Evolutionary conservation across 2,113 vertebrate species (phyloP).

Genomic region (Phycodurus eques): DNA sequence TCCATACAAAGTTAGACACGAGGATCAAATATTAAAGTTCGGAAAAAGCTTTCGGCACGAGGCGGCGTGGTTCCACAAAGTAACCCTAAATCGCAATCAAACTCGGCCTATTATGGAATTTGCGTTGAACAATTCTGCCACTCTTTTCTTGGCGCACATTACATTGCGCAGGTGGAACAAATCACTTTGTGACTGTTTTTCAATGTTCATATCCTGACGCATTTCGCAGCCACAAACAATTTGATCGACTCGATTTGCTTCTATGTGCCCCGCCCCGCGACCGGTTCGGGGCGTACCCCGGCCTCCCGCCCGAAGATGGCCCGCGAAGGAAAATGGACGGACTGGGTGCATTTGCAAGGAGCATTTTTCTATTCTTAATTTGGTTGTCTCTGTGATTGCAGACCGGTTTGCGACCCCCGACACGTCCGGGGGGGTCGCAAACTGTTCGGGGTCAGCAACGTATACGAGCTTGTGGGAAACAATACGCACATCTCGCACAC

Average conservation of each 20-base stretch:
- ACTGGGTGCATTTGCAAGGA: background rate
- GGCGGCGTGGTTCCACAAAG: no score
- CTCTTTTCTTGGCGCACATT: background rate
- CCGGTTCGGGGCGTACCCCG: no score
- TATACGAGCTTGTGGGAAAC: conserved; percentile 54
- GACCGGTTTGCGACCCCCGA: background rate
- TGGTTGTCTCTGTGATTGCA: background rate
- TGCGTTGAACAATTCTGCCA: no score
- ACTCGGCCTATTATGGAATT: background rate
- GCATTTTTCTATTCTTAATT: background rate
- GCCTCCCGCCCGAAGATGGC: no score
- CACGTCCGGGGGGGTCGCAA: background rate
- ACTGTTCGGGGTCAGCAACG: conserved; percentile 56
- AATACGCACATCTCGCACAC: conserved; percentile 40
- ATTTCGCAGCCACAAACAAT: background rate
- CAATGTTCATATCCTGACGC: background rate
- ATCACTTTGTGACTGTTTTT: background rate
- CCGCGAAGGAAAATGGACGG: no score
- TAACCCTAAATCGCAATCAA: background rate
- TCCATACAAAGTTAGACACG: no score
- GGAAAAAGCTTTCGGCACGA: no score
- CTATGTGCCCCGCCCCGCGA: no score
- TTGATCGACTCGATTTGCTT: background rate
- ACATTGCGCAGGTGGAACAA: background rate
- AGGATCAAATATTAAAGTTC: no score